Evolutionary conservation across 2,888 invertebrate species (phyloP).

Genomic region (Smittia aterrima): DNA sequence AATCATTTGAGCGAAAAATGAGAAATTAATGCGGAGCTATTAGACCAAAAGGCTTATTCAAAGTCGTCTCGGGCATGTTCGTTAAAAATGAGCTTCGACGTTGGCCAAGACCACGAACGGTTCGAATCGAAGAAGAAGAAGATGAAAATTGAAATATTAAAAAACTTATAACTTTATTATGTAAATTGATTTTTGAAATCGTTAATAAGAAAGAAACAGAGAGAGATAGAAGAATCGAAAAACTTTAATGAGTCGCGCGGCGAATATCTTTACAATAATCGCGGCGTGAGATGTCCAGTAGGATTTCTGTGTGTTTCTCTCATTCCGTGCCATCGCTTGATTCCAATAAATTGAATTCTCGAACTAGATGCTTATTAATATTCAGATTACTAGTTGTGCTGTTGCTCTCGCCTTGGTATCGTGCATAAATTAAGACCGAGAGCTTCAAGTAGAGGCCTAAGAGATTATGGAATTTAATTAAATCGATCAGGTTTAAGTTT

Average conservation of each 20-base stretch:
- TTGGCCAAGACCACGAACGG: neutral
- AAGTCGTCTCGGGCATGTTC: no score
- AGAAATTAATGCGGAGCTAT: slow-evolving; percentile 4
- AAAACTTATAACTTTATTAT: neutral
- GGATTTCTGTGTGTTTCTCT: neutral
- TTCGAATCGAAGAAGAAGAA: neutral
- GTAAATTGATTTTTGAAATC: neutral
- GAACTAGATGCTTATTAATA: neutral
- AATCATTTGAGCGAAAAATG: slow-evolving; percentile 11
- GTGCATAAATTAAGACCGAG: neutral
- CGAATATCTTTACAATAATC: neutral
- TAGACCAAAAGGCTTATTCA: neutral
- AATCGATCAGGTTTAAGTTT: slow-evolving; percentile 1
- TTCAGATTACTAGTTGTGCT: neutral
- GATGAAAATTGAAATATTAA: neutral
- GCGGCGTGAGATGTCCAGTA: slow-evolving; percentile 3
- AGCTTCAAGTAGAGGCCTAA: neutral
- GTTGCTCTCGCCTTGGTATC: neutral
- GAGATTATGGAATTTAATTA: slow-evolving; percentile 8
- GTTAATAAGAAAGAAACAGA: no score
- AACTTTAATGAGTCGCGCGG: slow-evolving; percentile 1
- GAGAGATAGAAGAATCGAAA: neutral
- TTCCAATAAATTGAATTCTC: neutral
- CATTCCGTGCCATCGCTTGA: neutral
- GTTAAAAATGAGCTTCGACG: no score